Evolutionary conservation across 2,113 vertebrate genomes (phyloP).

Genomic region (Seriola rivoliana): DNA sequence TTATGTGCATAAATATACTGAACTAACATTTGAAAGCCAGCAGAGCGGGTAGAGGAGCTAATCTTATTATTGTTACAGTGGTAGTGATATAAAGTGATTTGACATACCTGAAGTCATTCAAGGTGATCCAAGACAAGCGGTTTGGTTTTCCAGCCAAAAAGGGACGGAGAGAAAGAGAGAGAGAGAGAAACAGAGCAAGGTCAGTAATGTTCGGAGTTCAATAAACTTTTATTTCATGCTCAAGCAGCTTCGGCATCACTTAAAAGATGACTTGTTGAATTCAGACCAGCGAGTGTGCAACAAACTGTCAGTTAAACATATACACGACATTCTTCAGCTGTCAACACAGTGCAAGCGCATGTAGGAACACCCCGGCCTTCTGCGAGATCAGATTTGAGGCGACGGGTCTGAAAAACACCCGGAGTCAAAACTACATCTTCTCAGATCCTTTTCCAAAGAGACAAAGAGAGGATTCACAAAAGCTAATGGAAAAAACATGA

Average conservation of each 20-base stretch:
- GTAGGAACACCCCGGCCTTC: slow-evolving; percentile 39
- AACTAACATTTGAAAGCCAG: slow-evolving; percentile 1
- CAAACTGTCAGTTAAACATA: slow-evolving; percentile 54
- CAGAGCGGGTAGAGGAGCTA: neutral
- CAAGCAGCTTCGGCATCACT: slow-evolving; percentile 39
- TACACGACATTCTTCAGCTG: slow-evolving; percentile 49
- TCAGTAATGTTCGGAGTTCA: slow-evolving; percentile 51
- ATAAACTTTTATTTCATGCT: slow-evolving; percentile 40
- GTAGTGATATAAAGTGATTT: slow-evolving; percentile 29
- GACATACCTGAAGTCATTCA: slow-evolving; percentile 76
- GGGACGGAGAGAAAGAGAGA: slow-evolving; percentile 28
- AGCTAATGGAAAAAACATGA: slow-evolving; percentile 56
- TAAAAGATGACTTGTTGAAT: slow-evolving; percentile 24
- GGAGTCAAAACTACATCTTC: slow-evolving; percentile 34
- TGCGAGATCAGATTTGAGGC: slow-evolving; percentile 46
- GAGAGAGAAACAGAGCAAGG: slow-evolving; percentile 26
- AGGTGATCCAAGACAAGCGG: slow-evolving; percentile 34
- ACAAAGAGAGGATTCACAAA: slow-evolving; percentile 36
- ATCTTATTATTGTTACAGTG: slow-evolving; percentile 16
- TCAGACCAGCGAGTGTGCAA: slow-evolving; percentile 8
- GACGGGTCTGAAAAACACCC: slow-evolving; percentile 22
- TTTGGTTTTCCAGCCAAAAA: slow-evolving; percentile 53
- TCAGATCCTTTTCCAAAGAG: slow-evolving; percentile 52
- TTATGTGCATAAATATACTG: neutral
- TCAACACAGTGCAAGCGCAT: slow-evolving; percentile 42